These are phyloP conservation scores for Limanda limanda DNA, from an alignment of 2,113 vertebrate genomes.

Conservation along the genomic window DNA sequence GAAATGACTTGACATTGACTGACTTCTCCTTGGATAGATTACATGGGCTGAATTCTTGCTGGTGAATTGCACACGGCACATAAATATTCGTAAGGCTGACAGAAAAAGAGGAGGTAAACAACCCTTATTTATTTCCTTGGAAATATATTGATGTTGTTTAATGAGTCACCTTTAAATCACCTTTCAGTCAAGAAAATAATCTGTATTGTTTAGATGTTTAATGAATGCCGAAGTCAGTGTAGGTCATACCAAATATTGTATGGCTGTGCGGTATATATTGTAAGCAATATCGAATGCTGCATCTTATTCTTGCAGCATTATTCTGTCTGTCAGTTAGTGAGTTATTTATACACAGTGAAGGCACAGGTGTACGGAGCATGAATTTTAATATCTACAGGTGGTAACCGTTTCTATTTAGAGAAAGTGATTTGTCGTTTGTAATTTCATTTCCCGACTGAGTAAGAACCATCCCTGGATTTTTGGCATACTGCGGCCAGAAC, in stretches of 20 bases:
- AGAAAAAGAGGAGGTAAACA: background rate
- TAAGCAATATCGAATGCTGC: background rate
- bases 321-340: background rate
- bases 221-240: background rate
- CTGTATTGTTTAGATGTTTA: background rate
- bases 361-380: background rate
- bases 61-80: conserved; percentile 20
- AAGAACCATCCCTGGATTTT: background rate
- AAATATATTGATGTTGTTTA: conserved; percentile 11
- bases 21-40: conserved; percentile 28
- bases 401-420: background rate
- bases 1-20: conserved; percentile 30
- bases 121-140: conserved; percentile 18
- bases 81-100: background rate
- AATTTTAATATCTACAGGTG: background rate
- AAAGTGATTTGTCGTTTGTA: background rate
- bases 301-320: background rate
- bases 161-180: conserved; percentile 11
- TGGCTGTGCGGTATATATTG: background rate
- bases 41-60: conserved; percentile 9
- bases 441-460: background rate
- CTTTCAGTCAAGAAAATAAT: conserved; percentile 2
- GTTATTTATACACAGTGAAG: background rate
- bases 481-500: too few relatives aligned
- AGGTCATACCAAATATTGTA: background rate